Percentiles rank a stretch among this genome's conserved stretches.
Evolutionary conservation across 2,797 vertebrate genomes (phyloP).

Genomic region (Percopsis omiscomaycus): DNA sequence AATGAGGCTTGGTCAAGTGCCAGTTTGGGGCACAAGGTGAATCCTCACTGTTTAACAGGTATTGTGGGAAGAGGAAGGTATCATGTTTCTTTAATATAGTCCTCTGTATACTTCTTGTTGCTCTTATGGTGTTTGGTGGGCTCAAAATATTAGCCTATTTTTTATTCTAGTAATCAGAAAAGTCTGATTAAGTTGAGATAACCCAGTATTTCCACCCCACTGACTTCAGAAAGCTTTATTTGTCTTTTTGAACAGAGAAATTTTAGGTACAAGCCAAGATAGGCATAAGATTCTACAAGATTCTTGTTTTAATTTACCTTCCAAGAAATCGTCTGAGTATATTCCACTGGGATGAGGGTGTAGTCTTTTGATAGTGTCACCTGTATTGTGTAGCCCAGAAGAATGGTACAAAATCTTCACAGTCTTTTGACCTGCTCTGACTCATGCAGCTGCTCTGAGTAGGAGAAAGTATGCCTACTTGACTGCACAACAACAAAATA

Average conservation of each 20-base stretch:
- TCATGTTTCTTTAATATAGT: conserved; percentile 15
- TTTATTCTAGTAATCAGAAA: no score
- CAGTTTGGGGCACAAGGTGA: conserved; percentile 40
- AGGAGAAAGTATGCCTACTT: neutral
- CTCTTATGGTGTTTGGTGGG: neutral
- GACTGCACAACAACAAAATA: no score
- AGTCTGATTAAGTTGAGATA: no score
- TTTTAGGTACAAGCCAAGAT: no score
- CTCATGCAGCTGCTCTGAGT: conserved; percentile 57
- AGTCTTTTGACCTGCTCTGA: conserved; percentile 71
- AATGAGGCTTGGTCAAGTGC: conserved; percentile 54
- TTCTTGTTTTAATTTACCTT: conserved; percentile 41
- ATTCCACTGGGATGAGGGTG: conserved; percentile 55
- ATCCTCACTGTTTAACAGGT: conserved; percentile 24
- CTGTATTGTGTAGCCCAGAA: conserved; percentile 47
- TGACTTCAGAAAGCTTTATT: no score
- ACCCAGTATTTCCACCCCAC: no score
- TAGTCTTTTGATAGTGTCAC: conserved; percentile 61
- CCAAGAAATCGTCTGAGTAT: conserved; percentile 9
- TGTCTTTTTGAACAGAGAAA: no score
- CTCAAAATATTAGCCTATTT: neutral
- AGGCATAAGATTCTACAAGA: no score
- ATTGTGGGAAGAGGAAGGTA: conserved; percentile 19
- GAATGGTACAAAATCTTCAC: conserved; percentile 65
- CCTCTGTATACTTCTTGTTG: neutral